Base-by-base conservation (phyloP, 2,888 invertebrate species). In the Sphaeridia pumilis region DNA sequence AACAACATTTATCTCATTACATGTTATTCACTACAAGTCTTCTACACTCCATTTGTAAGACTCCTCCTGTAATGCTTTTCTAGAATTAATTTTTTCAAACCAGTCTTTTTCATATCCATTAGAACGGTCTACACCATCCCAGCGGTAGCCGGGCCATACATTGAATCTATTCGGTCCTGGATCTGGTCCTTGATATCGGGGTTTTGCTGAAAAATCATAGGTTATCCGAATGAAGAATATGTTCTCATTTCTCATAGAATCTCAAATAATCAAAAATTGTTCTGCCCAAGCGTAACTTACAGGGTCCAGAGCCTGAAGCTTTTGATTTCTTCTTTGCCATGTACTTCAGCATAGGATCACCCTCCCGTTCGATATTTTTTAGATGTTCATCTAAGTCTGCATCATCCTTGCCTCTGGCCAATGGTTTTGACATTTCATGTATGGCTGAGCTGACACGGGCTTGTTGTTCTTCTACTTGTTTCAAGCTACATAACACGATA, bases 51-150 rank as follows among this genome's bases (percentile, higher is more conserved):
- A 97, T 67, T 87, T 89, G 67, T 93, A 93, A 0, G 86, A 84
- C 67, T 92, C 88, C 66, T 88, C 86, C 62, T 83, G 80, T 1
- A 77, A 70, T 0, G 94, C 92, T 61, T 79, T 80, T 61, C 76
- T 78, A 22, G 81, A 78, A 69, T 82, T 88, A 61, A 80, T 78
- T 12, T 78, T 76, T n/a, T 82, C 80, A 68, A 93, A 88, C 77
- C 83, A 84, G 66, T 85, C 83, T 66, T 82, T 83, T 70, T 98
- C 98, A 69, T 92, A 98, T 0, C 95, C 97, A 71, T 85, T 97
- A 4, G 93, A 94, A 22, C 98, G 76, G 71, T 98, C 90, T 0
- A 98, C 95, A 0, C 98, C 98, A 69, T 98, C 98, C 98, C 98
- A 98, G 14, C 94, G 77, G 71, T 90, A 86, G 0, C 98, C 98